Evolutionary conservation across 1,140 invertebrate genomes (phyloP), one percentile per base, ranked within the genome.

Genomic region (Pseudomyrmex pallidus): DNA sequence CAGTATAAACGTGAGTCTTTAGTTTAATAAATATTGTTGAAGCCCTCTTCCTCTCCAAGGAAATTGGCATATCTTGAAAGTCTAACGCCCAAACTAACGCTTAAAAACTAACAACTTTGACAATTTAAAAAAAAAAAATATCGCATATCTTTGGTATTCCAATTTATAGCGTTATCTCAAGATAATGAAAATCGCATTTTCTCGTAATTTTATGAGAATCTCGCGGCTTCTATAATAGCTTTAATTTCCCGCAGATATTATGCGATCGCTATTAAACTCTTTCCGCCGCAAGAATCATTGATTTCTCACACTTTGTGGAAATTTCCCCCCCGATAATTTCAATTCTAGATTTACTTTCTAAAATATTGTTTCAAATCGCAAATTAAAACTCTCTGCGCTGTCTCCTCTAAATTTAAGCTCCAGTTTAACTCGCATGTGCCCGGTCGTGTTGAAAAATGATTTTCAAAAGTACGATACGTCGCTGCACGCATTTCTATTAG

Each of bases 1-100:
- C 89, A 92, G 83, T 74, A 94, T 94, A 88, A 94, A 93, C 87
- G 94, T 94, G 74, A 94, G 94, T 94, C 48, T 82, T 35, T 35
- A 35, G 35, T 35, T 35, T 0, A 35, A 35, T 35, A 35, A 35
- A 35, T 35, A 35, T 35, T 35, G 35, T 35, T 35, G 35, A 35
- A 35, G 5, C 5, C 0, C 0, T 35, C 35, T 35, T 35, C 35
- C 35, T 7, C 35, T 7, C 35, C 35, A 35, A 35, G 7, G 5
- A 35, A 35, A 35, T 35, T 35, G 4, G 7, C 7, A 35, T 35
- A 35, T 35, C 35, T 35, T 35, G 35, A 35, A 35, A 35, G 35
- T 35, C 4, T 35, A 35, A 35, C n/a, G n/a, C 5, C 5, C 35
- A 35, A 35, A 7, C 35, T 35, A 7, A 35, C 35, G 35, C 35